These are phyloP conservation scores for Laothoe populi DNA, from an alignment of 2,888 invertebrate species.

Conservation along the genomic window DNA sequence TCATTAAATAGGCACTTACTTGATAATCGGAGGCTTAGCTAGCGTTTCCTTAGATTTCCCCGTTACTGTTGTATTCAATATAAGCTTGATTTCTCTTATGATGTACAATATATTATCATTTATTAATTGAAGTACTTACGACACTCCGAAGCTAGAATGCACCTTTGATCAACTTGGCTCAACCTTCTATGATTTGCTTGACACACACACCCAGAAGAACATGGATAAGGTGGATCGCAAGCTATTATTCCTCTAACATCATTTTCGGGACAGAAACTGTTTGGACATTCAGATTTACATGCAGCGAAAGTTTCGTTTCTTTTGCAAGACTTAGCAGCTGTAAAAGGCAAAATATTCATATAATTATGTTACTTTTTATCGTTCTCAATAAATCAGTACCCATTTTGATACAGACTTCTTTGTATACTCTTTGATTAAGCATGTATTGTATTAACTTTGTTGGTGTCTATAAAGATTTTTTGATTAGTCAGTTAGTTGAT, in stretches of 20 bases:
- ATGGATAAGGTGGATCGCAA: conserved; percentile 49
- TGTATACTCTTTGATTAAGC: no score
- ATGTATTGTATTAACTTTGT: no score
- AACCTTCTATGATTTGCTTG: conserved; percentile 41
- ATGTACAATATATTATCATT: conserved; percentile 20
- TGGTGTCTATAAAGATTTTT: no score
- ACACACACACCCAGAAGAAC: conserved; percentile 61
- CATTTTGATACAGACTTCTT: no score
- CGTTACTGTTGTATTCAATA: no score
- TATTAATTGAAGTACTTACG: conserved; percentile 44
- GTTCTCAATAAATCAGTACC: not conserved
- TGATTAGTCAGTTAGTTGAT: no score
- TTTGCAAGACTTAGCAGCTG: not conserved
- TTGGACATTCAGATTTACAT: conserved; percentile 51
- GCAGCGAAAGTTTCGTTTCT: conserved; percentile 49
- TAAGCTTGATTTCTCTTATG: no score
- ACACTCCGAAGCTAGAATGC: conserved; percentile 42
- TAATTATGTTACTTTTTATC: not conserved
- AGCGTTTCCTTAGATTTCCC: no score
- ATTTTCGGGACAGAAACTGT: conserved; percentile 49
- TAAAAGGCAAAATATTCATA: not conserved
- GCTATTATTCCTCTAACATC: conserved; percentile 44
- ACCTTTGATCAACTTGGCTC: conserved; percentile 29
- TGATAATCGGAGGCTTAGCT: no score
- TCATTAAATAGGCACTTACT: conserved; percentile 33